These are phyloP conservation scores for Cephus sareptanus DNA, from an alignment of 2,888 invertebrate species.

Conservation along the genomic window DNA sequence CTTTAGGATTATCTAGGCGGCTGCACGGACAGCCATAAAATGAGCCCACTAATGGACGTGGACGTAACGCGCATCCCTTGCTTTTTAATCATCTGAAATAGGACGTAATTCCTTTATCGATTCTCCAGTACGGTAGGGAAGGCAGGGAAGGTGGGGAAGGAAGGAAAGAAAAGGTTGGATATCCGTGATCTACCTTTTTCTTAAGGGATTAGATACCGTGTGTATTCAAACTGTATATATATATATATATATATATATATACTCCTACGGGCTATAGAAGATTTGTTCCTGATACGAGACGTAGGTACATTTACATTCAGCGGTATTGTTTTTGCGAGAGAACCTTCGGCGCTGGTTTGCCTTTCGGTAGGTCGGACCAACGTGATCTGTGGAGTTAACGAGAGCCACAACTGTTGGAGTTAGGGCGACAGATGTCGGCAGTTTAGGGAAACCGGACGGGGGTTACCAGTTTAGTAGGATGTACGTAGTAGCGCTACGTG, in stretches of 20 bases:
- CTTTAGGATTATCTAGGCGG: not conserved
- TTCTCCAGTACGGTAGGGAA: conserved; percentile 8
- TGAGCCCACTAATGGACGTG: not conserved
- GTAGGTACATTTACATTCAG: not conserved
- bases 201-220: not conserved
- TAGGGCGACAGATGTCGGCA: conserved; percentile 4
- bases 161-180: not conserved
- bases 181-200: not conserved
- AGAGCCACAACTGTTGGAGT: not conserved
- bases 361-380: not conserved
- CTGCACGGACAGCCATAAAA: not conserved
- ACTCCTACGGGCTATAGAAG: not conserved
- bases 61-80: not conserved
- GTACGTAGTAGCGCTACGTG: not conserved
- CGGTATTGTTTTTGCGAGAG: not conserved
- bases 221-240: not conserved
- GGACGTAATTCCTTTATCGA: not conserved
- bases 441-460: not conserved
- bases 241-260: too few relatives aligned
- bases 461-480: not conserved
- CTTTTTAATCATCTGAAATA: not conserved
- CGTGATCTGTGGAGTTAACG: not conserved
- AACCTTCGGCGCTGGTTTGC: not conserved
- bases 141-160: conserved; percentile 5
- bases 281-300: not conserved